These are phyloP conservation scores for Acronicta alni DNA, from an alignment of 2,888 invertebrate genomes.

Conservation along the genomic window DNA sequence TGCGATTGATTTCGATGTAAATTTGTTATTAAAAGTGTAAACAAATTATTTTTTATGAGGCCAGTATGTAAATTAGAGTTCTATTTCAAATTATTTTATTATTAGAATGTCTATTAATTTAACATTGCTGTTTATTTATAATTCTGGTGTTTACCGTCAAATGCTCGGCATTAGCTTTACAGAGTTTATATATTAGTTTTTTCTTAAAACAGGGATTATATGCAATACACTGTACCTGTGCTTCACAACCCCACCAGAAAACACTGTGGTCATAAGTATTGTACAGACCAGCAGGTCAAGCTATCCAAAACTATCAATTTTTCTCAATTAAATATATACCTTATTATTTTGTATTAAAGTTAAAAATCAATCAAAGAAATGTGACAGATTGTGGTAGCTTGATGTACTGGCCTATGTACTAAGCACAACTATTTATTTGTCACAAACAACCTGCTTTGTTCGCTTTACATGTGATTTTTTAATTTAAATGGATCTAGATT, in stretches of 20 bases:
- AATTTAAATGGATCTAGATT: conserved; percentile 28
- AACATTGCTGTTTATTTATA: conserved; percentile 12
- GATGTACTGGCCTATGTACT: no score
- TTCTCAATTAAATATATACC: no score
- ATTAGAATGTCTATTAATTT: conserved; percentile 29
- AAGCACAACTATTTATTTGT: conserved; percentile 54
- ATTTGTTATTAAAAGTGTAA: conserved; percentile 3
- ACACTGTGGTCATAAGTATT: conserved; percentile 33
- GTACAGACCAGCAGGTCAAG: no score
- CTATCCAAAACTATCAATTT: no score
- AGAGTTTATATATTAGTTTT: conserved; percentile 10
- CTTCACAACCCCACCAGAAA: conserved; percentile 37
- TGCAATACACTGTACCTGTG: conserved; percentile 33
- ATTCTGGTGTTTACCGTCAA: conserved; percentile 3
- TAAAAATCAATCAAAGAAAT: no score
- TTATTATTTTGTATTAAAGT: no score
- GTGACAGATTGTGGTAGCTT: no score
- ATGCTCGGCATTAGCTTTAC: conserved; percentile 6
- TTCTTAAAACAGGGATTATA: conserved; percentile 37
- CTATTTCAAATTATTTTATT: conserved; percentile 37
- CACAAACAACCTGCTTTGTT: conserved; percentile 48
- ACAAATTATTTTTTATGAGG: conserved; percentile 2
- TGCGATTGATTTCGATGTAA: neutral
- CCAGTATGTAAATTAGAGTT: conserved; percentile 35
- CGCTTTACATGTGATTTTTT: conserved; percentile 46